Base-by-base conservation (phyloP, 2,888 invertebrate species). In the Drosophila testacea region DNA sequence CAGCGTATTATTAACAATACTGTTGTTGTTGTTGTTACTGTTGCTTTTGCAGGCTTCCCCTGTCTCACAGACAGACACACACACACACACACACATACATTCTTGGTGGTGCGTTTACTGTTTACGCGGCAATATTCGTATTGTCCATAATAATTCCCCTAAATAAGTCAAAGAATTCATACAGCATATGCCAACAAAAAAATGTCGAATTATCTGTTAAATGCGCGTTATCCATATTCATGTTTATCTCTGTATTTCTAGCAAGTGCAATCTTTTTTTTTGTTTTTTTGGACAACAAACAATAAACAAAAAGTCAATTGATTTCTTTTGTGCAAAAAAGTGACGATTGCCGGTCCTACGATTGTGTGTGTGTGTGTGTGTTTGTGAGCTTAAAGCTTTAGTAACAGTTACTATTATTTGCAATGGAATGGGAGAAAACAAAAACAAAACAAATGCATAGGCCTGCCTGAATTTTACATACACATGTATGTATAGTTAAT, bases 1-100 rank as follows among this genome's bases (percentile, higher is more conserved):
- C 60, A 78, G 69, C 61, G 39, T 75, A 56, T 61, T 88, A 72
- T 83, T 77, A 82, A 62, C 64, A 68, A 73, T 60, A 41, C 32
- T 63, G 22, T 47, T 46, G 22, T 38, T 55, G 28, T n/a, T 64
- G 38, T 46, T 56, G 42, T 38, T 54, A 39, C 44, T 50, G 28
- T 30, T 39, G 44, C 39, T 39, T 51, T 57, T 51, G 46, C 39
- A 63, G 55, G 47, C 47, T 63, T 55, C 55, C 62, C 62, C 54
- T 51, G 22, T n/a, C 32, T n/a, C 32, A 22, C 52, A 47, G 13
- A 13, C 39, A 13, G 39, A 4, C 13, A 16, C 44, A 51, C 51
- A 44, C 7, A 32, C n/a, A 34, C n/a, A 30, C 6, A 13, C 6
- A 11, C 6, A 34, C 46, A n/a, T 6, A 9, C 16, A 48, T 1